Conservation (phyloP, 2,113 vertebrate species). For the Vulpes lagopus region DNA sequence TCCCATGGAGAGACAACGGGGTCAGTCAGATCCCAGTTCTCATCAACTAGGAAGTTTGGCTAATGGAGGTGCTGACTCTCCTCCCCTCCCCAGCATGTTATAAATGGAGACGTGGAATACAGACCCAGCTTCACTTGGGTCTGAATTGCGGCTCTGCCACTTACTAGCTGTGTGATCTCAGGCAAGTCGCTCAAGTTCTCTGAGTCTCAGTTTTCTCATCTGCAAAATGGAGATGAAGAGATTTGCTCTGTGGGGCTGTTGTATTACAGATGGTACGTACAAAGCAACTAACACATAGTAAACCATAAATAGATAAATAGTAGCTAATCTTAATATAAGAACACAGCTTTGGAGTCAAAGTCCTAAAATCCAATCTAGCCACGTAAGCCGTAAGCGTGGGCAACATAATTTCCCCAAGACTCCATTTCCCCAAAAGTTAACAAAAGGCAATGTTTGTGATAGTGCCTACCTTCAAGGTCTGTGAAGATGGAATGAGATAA, state of each 20-base stretch:
- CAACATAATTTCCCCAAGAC: not conserved
- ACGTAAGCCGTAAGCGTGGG: not conserved
- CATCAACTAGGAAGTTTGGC: not conserved
- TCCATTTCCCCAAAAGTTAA: not conserved
- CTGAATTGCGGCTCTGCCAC: not conserved
- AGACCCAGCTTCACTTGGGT: not conserved
- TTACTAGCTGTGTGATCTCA: not conserved
- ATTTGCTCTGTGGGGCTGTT: not conserved
- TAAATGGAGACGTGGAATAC: not conserved
- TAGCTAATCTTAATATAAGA: not conserved
- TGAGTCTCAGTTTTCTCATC: conserved; percentile 32
- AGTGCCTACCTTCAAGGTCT: not conserved
- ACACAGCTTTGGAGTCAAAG: not conserved
- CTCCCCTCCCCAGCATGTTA: not conserved
- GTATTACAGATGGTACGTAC: not conserved
- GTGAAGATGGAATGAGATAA: not conserved
- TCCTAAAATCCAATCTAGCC: not conserved
- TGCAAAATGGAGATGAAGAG: not conserved
- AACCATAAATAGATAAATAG: not conserved
- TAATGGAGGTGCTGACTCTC: not conserved
- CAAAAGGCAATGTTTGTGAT: not conserved
- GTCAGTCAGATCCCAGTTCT: not conserved
- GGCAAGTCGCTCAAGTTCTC: not conserved
- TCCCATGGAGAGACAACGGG: not conserved
- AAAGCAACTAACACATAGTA: not conserved